Percentiles rank a stretch among this genome's conserved stretches.
Evolutionary conservation across 2,797 vertebrate species (phyloP).

Genomic region (Sternarchorhynchus goeldii): DNA sequence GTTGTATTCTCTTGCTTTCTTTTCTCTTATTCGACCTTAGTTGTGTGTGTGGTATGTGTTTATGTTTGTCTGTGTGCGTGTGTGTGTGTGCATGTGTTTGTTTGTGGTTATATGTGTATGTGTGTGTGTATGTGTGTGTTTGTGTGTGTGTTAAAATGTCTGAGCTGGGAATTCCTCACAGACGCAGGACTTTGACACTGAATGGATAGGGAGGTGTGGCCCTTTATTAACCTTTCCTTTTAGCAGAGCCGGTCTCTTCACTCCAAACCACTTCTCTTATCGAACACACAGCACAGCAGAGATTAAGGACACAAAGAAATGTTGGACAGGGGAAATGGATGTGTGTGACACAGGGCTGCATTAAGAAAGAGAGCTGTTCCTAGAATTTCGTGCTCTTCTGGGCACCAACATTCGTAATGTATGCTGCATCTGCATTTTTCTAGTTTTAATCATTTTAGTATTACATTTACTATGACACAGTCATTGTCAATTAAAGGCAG

Average conservation of each 20-base stretch:
- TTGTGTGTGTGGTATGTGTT: background rate
- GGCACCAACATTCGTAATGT: constrained; percentile 21
- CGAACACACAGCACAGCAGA: constrained; percentile 56
- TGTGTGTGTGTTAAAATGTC: constrained; percentile 50
- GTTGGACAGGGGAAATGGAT: constrained; percentile 52
- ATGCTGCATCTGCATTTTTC: background rate
- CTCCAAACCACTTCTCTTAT: constrained; percentile 59
- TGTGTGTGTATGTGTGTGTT: constrained; percentile 1
- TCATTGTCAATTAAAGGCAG: background rate
- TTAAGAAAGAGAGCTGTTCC: constrained; percentile 47
- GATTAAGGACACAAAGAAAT: constrained; percentile 56
- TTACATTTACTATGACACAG: background rate
- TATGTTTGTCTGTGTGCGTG: too few relatives aligned
- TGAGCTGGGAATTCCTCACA: constrained; percentile 53
- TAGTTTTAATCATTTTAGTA: background rate
- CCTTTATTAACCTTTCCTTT: constrained; percentile 61
- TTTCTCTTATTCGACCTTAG: background rate
- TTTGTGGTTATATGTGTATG: too few relatives aligned
- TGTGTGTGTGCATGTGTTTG: too few relatives aligned
- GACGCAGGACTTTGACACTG: constrained; percentile 53
- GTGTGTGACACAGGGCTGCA: constrained; percentile 48
- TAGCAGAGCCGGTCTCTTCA: constrained; percentile 54
- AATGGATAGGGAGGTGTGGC: constrained; percentile 54
- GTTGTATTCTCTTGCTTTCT: constrained; percentile 17
- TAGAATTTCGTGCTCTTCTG: constrained; percentile 35